Percentiles rank a stretch among this genome's conserved stretches.
These are phyloP conservation scores for Drosophila mimica DNA, from an alignment of 2,888 invertebrate genomes.

Conservation along the genomic window DNA sequence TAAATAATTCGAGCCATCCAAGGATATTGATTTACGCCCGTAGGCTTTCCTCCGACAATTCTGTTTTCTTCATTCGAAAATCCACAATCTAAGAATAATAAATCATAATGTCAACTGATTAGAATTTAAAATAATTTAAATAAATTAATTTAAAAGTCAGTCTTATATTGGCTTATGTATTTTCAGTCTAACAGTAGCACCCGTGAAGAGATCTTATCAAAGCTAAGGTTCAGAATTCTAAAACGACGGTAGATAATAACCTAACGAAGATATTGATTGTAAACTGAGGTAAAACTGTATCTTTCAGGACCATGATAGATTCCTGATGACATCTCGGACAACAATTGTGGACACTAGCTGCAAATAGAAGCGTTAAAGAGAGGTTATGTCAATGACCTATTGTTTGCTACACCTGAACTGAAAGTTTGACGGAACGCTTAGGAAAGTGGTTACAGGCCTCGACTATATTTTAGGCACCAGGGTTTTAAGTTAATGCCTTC, in stretches of 20 bases:
- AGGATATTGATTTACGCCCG: conserved; percentile 93
- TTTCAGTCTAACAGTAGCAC: neutral
- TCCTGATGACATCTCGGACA: neutral
- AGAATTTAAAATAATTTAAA: no score
- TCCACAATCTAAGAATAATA: conserved; percentile 89
- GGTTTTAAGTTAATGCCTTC: neutral
- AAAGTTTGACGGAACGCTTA: neutral
- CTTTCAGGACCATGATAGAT: neutral
- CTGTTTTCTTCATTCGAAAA: conserved; percentile 93
- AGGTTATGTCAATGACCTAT: neutral
- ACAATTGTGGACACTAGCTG: neutral
- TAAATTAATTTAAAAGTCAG: no score
- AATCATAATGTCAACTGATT: neutral
- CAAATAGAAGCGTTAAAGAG: neutral
- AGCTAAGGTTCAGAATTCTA: neutral
- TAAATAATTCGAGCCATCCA: conserved; percentile 95
- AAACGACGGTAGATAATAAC: neutral
- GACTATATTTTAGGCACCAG: neutral
- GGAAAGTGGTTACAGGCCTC: neutral
- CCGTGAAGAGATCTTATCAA: neutral
- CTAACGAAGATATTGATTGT: neutral
- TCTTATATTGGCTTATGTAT: neutral
- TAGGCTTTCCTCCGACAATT: conserved; percentile 93
- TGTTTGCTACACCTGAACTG: neutral
- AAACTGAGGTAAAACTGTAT: neutral